Conservation (phyloP, 2,797 vertebrate genomes). For the Coccyzus lansbergi region DNA sequence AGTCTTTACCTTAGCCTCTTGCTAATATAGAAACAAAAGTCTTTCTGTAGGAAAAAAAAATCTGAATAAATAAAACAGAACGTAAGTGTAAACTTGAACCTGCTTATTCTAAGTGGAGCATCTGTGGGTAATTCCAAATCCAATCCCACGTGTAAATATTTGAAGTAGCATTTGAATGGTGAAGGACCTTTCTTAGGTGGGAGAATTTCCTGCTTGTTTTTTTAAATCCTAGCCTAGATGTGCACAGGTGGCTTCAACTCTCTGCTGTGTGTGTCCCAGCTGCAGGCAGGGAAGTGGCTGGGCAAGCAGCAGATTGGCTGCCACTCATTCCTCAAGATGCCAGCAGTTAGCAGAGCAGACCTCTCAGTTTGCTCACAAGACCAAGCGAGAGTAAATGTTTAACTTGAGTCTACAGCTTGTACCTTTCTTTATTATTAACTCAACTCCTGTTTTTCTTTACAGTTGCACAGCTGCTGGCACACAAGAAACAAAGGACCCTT, state of each 20-base stretch:
- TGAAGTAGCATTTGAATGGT: slow-evolving; percentile 36
- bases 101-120: not conserved
- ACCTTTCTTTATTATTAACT: slow-evolving; percentile 74
- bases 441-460: slow-evolving; percentile 58
- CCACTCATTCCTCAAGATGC: slow-evolving; percentile 59
- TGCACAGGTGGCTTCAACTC: slow-evolving; percentile 37
- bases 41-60: not conserved
- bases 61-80: not conserved
- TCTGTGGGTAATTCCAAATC: not conserved
- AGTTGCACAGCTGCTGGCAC: slow-evolving; percentile 24
- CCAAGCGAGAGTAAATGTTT: slow-evolving; percentile 76
- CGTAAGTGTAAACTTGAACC: not conserved
- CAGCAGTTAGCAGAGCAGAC: slow-evolving; percentile 54
- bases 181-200: slow-evolving; percentile 29
- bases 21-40: not conserved
- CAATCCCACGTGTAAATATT: slow-evolving; percentile 47
- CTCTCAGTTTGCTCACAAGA: slow-evolving; percentile 57
- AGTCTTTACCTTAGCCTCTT: not conserved
- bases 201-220: slow-evolving; percentile 35
- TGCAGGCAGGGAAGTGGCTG: not conserved
- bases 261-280: not conserved
- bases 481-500: slow-evolving; percentile 31
- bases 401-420: slow-evolving; percentile 61
- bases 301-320: slow-evolving; percentile 6
- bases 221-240: not conserved